These are phyloP conservation scores for Andricus quercusramuli DNA, from an alignment of 2,888 invertebrate species.

Conservation along the genomic window DNA sequence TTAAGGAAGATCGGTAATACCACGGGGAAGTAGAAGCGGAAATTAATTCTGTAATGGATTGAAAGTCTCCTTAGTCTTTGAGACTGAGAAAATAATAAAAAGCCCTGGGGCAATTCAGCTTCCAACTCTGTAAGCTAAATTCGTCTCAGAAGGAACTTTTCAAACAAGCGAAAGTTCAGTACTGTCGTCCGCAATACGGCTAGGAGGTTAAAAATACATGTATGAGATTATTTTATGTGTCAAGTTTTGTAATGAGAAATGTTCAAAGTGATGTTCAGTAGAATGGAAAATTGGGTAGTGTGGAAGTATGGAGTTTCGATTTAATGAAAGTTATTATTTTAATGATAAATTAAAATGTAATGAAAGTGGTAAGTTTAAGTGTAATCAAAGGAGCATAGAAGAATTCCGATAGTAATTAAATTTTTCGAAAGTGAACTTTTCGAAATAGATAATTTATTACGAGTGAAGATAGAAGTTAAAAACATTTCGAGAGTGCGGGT, in stretches of 20 bases:
- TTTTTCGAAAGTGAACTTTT: constrained; percentile 4
- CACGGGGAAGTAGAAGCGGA: neutral
- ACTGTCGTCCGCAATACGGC: neutral
- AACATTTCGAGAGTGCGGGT: neutral
- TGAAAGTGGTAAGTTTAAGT: neutral
- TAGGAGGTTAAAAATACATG: constrained; percentile 1
- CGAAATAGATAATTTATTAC: neutral
- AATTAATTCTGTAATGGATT: constrained; percentile 17
- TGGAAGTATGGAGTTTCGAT: neutral
- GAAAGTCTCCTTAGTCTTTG: neutral
- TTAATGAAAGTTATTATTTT: neutral
- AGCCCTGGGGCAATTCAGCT: neutral
- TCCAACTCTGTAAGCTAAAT: neutral
- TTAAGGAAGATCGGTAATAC: neutral
- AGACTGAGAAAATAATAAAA: constrained; percentile 16
- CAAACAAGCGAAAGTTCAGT: constrained; percentile 10
- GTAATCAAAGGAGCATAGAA: neutral
- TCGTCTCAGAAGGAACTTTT: neutral
- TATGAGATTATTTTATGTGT: constrained; percentile 10
- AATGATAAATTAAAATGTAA: constrained; percentile 15
- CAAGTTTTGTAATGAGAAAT: neutral
- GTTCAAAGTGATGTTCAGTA: neutral
- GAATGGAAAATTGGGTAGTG: neutral
- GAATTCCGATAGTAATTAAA: neutral
- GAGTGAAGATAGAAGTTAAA: constrained; percentile 13